Base-by-base conservation (phyloP, 2,888 invertebrate species). In the Callosobruchus maculatus region DNA sequence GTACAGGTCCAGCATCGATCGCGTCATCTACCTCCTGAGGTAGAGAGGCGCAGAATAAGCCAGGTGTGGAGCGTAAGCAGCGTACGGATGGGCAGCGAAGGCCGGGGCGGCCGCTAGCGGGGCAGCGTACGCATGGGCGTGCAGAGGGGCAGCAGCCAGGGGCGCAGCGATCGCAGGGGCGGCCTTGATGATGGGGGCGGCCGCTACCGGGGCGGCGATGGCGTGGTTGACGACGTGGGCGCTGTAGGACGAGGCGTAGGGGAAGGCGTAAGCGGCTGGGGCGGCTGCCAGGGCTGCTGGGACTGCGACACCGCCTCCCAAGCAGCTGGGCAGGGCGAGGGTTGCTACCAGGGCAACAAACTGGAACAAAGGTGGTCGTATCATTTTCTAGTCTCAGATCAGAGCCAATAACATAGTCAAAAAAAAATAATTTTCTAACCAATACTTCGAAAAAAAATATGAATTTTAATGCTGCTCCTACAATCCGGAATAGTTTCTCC, bases 151-250 rank as follows among this genome's bases (percentile, higher is more conserved):
- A 20, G 75, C 71, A 13, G 71, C 75, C 3, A 73, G 66, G 31
- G 74, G 69, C 5, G 78, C 74, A 21, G 73, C 77, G 13, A 71
- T 21, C 21, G 69, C 49, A 20, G 74, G 68, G 7, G 75, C 74
- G 0, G 75, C 74, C 22, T 75, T 77, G 18, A 75, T 68, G 66
- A 74, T 73, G 9, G 81, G 78, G 1, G 81, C 78, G 2, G 81
- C 78, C 13, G 89, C 84, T 4, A 91, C 89, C 0, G 94, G 94
- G 13, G 92, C 89, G 22, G 93, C 93, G 2, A 93, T 89, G 0
- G 94, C 94, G 81, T 94, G 94, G 87, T 94, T 93, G 74, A 94
- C 89, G 21, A 92, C 88, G 81, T 93, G 94, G 0, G 93, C 93
- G 75, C 93, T 93, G 87, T 93, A 94, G 20, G 93, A 93, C 80